Base-by-base conservation (phyloP, 2,113 vertebrate species). In the Chionomys nivalis region DNA sequence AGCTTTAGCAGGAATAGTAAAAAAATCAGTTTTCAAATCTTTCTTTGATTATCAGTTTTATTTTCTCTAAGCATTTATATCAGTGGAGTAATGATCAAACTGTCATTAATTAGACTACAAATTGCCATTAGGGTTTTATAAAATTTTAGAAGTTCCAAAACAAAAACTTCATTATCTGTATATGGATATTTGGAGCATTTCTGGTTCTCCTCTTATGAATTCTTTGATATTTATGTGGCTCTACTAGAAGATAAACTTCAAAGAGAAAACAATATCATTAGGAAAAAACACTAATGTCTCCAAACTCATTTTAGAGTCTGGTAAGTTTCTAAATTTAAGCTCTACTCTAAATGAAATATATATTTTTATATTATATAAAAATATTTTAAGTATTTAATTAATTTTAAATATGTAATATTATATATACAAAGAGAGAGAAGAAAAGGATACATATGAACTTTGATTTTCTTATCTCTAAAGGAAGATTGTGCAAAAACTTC, bases 301-400 rank as follows among this genome's bases (percentile, higher is more conserved):
- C 24, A 49, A 33, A 42, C 19, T 49, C 85, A 83, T 72, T 33
- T 97, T 98, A 94, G 93, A 91, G 98, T 98, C 96, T 98, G 39
- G 91, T 94, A 98, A 98, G 98, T 76, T 98, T 98, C 97, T 97
- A 97, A 52, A 52, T 52, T 52, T 52, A 52, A 98, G 98, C n/a
- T 97, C 77, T 1, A 0, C 7, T 94, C 76, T 96, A 93, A 33
- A 12, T 96, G 94, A 33, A 12, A 52, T 76, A 42, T 75, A 42
- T 75, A 11, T n/a, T 52, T 13, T 52, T 26, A 75, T 75, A 11
- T 76, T 76, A 70, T 70, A 36, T 68, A 68, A 13, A 47, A 52
- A 52, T 52, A 52, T 52, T 52, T 12, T 52, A 52, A 52, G 12
- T 52, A 52, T 52, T 52, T 52, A 13, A 52, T 13, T 52, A 13